Evolutionary conservation across 2,888 invertebrate species (phyloP).

Genomic region (Ormyrus rosae): DNA sequence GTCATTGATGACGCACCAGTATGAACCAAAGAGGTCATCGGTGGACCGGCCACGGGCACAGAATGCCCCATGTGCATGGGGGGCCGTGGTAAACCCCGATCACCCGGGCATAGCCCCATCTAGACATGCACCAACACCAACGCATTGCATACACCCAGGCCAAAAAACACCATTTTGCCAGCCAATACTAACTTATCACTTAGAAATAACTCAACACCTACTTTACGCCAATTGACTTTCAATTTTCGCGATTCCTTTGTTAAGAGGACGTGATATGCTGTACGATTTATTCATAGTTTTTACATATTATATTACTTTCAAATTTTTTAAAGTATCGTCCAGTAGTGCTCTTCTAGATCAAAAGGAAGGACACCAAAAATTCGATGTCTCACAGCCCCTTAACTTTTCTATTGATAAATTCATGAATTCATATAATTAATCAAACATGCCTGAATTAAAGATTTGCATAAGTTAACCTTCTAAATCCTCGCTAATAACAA

Average conservation of each 20-base stretch:
- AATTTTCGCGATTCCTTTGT: not conserved
- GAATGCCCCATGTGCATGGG: conserved; percentile 74
- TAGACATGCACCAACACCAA: conserved; percentile 77
- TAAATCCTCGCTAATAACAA: not conserved
- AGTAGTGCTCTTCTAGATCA: too few species aligned
- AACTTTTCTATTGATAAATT: not conserved
- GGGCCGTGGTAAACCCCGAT: conserved; percentile 74
- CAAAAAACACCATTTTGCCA: conserved; percentile 73
- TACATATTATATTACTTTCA: too few species aligned
- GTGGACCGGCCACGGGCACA: conserved; percentile 72
- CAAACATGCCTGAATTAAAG: not conserved
- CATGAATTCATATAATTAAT: not conserved
- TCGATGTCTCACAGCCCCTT: too few species aligned
- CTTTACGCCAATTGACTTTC: not conserved
- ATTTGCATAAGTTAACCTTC: not conserved
- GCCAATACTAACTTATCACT: conserved; percentile 67
- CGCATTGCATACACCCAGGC: conserved; percentile 75
- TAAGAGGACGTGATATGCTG: too few species aligned
- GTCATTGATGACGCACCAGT: conserved; percentile 72
- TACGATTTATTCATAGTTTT: too few species aligned
- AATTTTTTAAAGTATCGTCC: too few species aligned
- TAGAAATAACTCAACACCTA: conserved; percentile 16
- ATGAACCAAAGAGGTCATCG: conserved; percentile 74
- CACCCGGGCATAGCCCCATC: conserved; percentile 75
- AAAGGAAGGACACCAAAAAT: too few species aligned